phyloP scores from a whole-genome alignment of 1,140 invertebrate species.

The Drosophila leontia region DNA sequence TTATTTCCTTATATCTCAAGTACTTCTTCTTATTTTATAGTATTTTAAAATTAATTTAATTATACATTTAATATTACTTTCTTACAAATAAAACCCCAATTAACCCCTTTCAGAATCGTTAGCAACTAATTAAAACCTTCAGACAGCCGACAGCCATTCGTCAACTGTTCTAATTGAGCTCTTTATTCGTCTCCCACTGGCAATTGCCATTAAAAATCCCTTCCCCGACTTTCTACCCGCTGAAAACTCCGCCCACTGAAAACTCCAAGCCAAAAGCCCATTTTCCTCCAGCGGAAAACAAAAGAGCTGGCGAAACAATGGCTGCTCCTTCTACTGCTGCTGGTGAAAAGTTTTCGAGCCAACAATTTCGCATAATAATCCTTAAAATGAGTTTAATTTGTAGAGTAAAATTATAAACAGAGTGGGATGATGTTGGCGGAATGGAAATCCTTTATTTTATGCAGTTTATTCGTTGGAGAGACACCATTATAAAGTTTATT shows the following conservation, averaged over 20 bases:
- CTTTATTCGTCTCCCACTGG: conserved; percentile 31
- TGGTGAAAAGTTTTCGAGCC: conserved; percentile 59
- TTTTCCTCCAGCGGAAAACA: conserved; percentile 29
- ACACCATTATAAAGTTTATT: too few species aligned
- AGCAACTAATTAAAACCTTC: conserved; percentile 28
- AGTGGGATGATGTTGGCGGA: conserved; percentile 1
- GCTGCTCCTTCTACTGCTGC: conserved; percentile 10
- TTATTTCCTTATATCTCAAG: too few species aligned
- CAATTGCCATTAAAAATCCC: conserved; percentile 28
- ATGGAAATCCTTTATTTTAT: conserved; percentile 13
- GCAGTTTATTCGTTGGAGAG: conserved; percentile 29
- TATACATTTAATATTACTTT: neutral
- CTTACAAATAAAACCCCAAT: neutral
- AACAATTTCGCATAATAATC: conserved; percentile 83
- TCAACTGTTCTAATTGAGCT: conserved; percentile 61
- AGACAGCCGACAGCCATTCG: conserved; percentile 5
- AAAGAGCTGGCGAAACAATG: conserved; percentile 49
- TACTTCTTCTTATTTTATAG: neutral
- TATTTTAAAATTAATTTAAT: neutral
- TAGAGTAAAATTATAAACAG: conserved; percentile 72
- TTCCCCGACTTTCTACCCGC: conserved; percentile 12
- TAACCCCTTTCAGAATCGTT: neutral
- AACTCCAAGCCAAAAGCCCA: conserved; percentile 2
- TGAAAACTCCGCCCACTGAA: conserved; percentile 4
- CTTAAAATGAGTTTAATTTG: conserved; percentile 84